Percentiles rank a stretch among this genome's conserved stretches.
phyloP scores from a whole-genome alignment of 1,140 invertebrate species.

The Habropoda laboriosa region DNA sequence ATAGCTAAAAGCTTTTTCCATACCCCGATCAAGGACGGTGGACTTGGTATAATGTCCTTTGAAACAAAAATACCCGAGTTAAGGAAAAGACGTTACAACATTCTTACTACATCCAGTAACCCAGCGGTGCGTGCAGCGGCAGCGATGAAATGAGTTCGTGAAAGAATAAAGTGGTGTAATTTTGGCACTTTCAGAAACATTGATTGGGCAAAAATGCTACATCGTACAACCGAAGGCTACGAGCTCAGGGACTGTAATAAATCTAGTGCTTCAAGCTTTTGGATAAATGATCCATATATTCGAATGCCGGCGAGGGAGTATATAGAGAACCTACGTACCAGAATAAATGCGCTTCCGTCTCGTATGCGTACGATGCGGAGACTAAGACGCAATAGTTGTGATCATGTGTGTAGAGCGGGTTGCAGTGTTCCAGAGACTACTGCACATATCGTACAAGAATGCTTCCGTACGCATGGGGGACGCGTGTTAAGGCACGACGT shows the following conservation, averaged over 20 bases:
- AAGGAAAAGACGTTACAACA: not conserved
- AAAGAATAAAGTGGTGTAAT: not conserved
- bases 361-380: not conserved
- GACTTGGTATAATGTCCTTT: conserved; percentile 54
- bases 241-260: not conserved
- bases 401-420: not conserved
- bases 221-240: not conserved
- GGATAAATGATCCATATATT: not conserved
- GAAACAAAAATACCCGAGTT: not conserved
- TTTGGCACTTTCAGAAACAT: no score
- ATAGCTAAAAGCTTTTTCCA: conserved; percentile 71
- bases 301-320: not conserved
- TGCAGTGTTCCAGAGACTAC: not conserved
- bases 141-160: not conserved
- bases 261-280: not conserved
- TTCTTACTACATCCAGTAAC: not conserved
- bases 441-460: not conserved
- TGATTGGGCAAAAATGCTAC: not conserved
- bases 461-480: not conserved
- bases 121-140: not conserved
- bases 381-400: not conserved
- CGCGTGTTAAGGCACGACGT: not conserved
- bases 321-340: not conserved
- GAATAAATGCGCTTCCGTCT: not conserved
- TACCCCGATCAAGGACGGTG: conserved; percentile 66